Evolutionary conservation across 2,888 invertebrate species (phyloP), one percentile per base, ranked within the genome.

Genomic region (Cheilosia scutellata): DNA sequence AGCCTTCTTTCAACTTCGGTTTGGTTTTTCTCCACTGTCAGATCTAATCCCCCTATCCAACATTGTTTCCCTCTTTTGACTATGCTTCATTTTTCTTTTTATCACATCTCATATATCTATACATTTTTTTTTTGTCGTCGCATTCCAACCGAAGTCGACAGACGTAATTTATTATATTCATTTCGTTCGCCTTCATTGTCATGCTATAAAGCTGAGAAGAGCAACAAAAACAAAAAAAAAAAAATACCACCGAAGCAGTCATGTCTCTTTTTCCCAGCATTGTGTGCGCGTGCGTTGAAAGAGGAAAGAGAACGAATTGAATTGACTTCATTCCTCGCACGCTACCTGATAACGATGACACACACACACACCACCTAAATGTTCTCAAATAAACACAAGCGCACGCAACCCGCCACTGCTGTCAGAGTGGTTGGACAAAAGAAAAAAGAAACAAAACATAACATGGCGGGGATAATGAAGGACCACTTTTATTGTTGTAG

Each of bases 381-480:
- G 86, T 71, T 44, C 80, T 88, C 60, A 83, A 87, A 58, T 37
- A 72, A 70, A 55, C 53, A 53, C 31, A 51, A n/a, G 29, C 40
- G 42, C 44, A 31, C 2, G 7, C 31, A 58, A 60, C 25, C 25
- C n/a, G 62, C 55, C 20, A 65, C 49, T 57, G 83, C 66, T 78
- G 84, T 49, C 70, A 84, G 83, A 87, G 68, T 47, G 68, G 80
- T 49, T 53, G 55, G 57, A 62, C 84, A 71, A 82, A 80, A 80
- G 77, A 88, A 88, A 74, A 87, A 75, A 55, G 57, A 82, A 86
- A 87, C 68, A 83, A 78, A 79, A 87, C 71, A 87, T 75, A 79
- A 82, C 80, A 87, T 76, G 87, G 86, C 86, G 86, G 86, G 86
- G 82, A 86, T 86, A 86, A 86, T 82, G 71, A 86, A 72, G 77